phyloP scores from a whole-genome alignment of 2,113 vertebrate genomes.

The Gambusia holbrooki region DNA sequence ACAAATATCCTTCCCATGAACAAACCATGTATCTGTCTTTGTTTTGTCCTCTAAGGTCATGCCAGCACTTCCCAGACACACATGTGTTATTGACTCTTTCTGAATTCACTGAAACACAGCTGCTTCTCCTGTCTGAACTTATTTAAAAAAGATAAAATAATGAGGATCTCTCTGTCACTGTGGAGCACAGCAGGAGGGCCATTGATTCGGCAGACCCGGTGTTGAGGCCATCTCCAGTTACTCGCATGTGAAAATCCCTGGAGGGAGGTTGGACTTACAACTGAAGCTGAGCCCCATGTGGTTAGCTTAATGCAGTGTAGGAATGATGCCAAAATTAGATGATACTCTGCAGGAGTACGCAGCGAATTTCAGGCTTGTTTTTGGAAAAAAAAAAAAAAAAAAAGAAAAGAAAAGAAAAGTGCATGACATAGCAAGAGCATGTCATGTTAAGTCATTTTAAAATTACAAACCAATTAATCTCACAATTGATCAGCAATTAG shows the following conservation, averaged over 20 bases:
- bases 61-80: conserved; percentile 27
- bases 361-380: neutral
- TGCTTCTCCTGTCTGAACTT: conserved; percentile 46
- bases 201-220: conserved; percentile 54
- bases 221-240: conserved; percentile 25
- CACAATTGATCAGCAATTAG: neutral
- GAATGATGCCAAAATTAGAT: conserved; percentile 17
- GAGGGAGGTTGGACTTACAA: conserved; percentile 26
- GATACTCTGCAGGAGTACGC: conserved; percentile 13
- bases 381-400: neutral
- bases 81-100: conserved; percentile 42
- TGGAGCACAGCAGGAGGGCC: conserved; percentile 41
- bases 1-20: conserved; percentile 15
- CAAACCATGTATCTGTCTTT: conserved; percentile 58
- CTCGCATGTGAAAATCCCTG: conserved; percentile 50
- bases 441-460: neutral
- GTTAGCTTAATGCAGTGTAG: neutral
- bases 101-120: conserved; percentile 45
- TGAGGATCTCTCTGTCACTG: conserved; percentile 42
- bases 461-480: neutral
- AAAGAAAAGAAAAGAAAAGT: neutral
- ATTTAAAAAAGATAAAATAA: conserved; percentile 55
- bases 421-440: neutral
- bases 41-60: conserved; percentile 48
- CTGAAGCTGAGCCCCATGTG: conserved; percentile 7